phyloP scores from a whole-genome alignment of 2,113 vertebrate genomes.

The Orthonyx spaldingii region DNA sequence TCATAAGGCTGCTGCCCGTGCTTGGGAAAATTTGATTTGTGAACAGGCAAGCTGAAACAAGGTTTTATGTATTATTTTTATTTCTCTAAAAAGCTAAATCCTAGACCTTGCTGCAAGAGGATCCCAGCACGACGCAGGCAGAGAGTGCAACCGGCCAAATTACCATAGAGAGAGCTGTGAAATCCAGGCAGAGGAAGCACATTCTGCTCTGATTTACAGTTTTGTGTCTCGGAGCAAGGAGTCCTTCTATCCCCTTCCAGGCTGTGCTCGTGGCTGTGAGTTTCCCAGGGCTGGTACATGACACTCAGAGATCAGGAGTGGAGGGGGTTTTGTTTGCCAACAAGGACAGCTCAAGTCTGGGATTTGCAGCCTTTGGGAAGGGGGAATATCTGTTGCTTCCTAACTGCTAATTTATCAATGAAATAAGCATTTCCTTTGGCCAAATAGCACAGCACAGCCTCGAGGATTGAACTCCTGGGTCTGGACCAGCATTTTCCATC shows the following conservation, averaged over 20 bases:
- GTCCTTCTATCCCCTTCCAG: background rate
- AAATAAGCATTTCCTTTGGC: background rate
- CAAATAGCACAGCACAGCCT: background rate
- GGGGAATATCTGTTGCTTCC: background rate
- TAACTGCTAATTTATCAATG: background rate
- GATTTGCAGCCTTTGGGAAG: background rate
- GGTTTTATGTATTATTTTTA: background rate
- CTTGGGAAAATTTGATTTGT: background rate
- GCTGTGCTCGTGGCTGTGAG: background rate
- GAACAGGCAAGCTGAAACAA: slow-evolving; percentile 20
- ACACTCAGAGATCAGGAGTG: background rate
- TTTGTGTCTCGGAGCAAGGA: background rate
- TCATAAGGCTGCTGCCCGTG: slow-evolving; percentile 2
- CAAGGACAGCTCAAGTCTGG: background rate
- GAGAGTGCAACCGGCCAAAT: background rate
- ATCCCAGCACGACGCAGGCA: background rate
- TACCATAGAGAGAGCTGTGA: background rate
- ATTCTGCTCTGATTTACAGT: background rate
- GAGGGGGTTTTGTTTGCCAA: background rate
- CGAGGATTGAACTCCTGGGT: background rate
- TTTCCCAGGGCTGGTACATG: background rate
- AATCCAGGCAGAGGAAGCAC: background rate
- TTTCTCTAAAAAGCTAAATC: background rate
- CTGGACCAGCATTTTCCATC: background rate
- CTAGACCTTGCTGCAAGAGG: background rate